phyloP scores from a whole-genome alignment of 2,113 vertebrate species.

The Antennarius striatus region DNA sequence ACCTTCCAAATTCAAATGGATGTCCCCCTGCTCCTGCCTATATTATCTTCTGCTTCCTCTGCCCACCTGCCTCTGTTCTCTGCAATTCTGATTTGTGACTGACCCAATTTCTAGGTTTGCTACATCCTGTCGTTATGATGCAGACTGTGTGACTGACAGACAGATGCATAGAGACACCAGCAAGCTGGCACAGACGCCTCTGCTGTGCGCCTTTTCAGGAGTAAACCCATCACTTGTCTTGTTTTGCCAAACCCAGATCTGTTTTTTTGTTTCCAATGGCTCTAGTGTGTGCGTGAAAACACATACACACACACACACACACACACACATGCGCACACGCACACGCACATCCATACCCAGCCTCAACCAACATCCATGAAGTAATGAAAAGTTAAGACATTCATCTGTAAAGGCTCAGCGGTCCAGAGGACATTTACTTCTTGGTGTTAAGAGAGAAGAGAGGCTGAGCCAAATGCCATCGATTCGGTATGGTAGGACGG shows the following conservation, averaged over 20 bases:
- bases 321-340: conserved; percentile 4
- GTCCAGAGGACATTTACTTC: conserved; percentile 24
- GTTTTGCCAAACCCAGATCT: conserved; percentile 34
- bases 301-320: conserved; percentile 1
- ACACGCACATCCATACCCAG: background rate
- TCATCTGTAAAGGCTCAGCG: no score
- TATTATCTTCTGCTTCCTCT: conserved; percentile 51
- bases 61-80: conserved; percentile 44
- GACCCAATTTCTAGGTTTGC: conserved; percentile 81
- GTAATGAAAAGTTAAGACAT: no score
- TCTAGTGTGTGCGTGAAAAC: conserved; percentile 8
- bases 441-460: conserved; percentile 35
- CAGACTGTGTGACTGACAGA: conserved; percentile 50
- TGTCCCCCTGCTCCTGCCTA: conserved; percentile 60
- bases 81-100: conserved; percentile 72
- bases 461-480: conserved; percentile 38
- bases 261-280: conserved; percentile 49
- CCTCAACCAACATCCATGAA: no score
- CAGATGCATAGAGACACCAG: conserved; percentile 57
- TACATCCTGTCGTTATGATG: conserved; percentile 57
- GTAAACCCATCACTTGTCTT: conserved; percentile 53
- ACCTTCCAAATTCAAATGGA: conserved; percentile 72
- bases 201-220: conserved; percentile 45
- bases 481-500: conserved; percentile 17
- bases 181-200: conserved; percentile 49